Percentiles rank a stretch among this genome's conserved stretches.
These are phyloP conservation scores for Paramormyrops hopkinsi DNA, from an alignment of 2,797 vertebrate species.

Conservation along the genomic window DNA sequence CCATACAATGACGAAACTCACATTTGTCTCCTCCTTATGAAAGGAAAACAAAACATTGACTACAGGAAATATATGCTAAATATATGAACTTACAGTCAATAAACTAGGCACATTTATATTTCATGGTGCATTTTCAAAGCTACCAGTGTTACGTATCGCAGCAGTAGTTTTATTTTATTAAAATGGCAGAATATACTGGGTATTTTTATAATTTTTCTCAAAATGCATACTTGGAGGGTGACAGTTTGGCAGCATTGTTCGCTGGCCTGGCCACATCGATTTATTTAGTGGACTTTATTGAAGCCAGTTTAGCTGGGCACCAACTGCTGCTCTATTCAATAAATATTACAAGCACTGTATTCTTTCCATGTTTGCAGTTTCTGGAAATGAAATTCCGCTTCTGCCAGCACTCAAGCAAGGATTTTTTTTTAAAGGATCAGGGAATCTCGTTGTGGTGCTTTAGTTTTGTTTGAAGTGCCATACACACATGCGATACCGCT, in stretches of 20 bases:
- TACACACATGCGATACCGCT: neutral
- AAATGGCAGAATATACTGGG: neutral
- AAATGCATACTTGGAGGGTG: neutral
- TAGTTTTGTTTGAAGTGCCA: neutral
- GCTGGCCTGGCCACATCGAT: conserved; percentile 21
- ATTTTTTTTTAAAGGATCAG: neutral
- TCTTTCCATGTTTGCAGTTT: neutral
- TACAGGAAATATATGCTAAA: neutral
- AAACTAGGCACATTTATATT: neutral
- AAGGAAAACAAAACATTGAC: neutral
- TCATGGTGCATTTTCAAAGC: neutral
- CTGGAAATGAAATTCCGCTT: neutral
- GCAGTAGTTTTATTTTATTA: neutral
- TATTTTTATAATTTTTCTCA: neutral
- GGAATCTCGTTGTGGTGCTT: neutral
- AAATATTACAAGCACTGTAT: conserved; percentile 9
- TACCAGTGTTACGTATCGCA: neutral
- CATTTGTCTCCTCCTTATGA: neutral
- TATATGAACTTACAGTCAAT: neutral
- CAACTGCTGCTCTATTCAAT: neutral
- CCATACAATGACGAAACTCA: neutral
- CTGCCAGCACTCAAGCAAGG: neutral
- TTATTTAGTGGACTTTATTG: conserved; percentile 28
- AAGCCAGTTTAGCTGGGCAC: conserved; percentile 17
- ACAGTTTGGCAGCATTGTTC: neutral